These are phyloP conservation scores for Palythoa grandis DNA, from an alignment of 92 coral and sea anemone genomes.

Conservation along the genomic window DNA sequence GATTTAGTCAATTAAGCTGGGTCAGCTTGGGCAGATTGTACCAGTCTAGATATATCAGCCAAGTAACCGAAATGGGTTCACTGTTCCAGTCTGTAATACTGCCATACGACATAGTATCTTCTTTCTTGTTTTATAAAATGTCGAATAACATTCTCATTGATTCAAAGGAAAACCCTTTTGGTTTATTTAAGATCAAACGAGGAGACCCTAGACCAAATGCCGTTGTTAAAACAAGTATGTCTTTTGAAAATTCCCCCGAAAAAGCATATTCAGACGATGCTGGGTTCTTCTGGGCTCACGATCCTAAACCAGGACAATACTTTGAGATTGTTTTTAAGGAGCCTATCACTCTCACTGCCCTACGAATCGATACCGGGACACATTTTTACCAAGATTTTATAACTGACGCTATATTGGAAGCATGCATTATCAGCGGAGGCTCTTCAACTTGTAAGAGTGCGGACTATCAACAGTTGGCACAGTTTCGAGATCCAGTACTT, in stretches of 20 bases:
- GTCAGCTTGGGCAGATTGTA: constrained; percentile 1
- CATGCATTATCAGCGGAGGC: background rate
- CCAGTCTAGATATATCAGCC: constrained; percentile 25
- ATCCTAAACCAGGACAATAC: constrained; percentile 27
- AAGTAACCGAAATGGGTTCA: constrained; percentile 25
- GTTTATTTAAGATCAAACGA: background rate
- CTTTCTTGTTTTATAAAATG: background rate
- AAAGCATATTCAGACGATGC: constrained; percentile 11
- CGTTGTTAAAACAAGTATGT: constrained; percentile 5
- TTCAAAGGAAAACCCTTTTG: constrained; percentile 16
- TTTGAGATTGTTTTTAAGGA: constrained; percentile 26
- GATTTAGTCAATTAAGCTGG: constrained; percentile 15
- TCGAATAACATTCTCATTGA: constrained; percentile 18
- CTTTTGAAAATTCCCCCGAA: background rate
- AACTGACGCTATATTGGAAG: constrained; percentile 15
- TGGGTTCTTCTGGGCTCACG: constrained; percentile 21
- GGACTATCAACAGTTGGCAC: constrained; percentile 13
- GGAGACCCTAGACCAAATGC: constrained; percentile 21
- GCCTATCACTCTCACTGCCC: constrained; percentile 7
- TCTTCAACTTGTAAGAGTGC: background rate
- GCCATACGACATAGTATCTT: background rate
- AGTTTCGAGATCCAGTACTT: constrained; percentile 5
- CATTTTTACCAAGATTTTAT: constrained; percentile 5
- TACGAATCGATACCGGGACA: constrained; percentile 30
- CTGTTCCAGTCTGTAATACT: constrained; percentile 2